phyloP scores from a whole-genome alignment of 2,113 vertebrate species.

The Donacobius atricapilla region DNA sequence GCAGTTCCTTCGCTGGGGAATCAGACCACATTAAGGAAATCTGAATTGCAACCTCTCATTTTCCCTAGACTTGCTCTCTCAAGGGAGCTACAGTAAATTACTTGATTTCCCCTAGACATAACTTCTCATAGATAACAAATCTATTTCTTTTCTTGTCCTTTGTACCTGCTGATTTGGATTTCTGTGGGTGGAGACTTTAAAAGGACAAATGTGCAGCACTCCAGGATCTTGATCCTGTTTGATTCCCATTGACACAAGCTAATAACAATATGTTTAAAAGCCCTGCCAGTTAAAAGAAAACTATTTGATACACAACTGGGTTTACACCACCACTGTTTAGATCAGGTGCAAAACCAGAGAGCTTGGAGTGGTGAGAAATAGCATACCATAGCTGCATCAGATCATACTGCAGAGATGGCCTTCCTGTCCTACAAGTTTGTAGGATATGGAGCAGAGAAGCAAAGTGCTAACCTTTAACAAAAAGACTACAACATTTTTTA shows the following conservation, averaged over 20 bases:
- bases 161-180: not conserved
- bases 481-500: not conserved
- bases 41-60: not conserved
- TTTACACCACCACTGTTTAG: not conserved
- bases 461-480: not conserved
- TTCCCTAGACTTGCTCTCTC: not conserved
- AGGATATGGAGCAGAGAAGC: not conserved
- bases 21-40: not conserved
- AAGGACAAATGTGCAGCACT: not conserved
- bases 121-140: not conserved
- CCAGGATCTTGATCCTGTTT: not conserved
- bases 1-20: not conserved
- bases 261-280: not conserved
- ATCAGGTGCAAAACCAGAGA: not conserved
- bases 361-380: not conserved
- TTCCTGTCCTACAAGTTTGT: not conserved
- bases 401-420: not conserved
- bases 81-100: not conserved
- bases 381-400: not conserved
- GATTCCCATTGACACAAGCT: not conserved
- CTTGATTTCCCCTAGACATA: not conserved
- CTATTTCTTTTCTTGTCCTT: not conserved
- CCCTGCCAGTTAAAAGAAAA: not conserved
- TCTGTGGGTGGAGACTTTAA: not conserved
- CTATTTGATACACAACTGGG: not conserved